Conservation (phyloP, 2,797 vertebrate genomes). For the Cottoperca gobio region DNA sequence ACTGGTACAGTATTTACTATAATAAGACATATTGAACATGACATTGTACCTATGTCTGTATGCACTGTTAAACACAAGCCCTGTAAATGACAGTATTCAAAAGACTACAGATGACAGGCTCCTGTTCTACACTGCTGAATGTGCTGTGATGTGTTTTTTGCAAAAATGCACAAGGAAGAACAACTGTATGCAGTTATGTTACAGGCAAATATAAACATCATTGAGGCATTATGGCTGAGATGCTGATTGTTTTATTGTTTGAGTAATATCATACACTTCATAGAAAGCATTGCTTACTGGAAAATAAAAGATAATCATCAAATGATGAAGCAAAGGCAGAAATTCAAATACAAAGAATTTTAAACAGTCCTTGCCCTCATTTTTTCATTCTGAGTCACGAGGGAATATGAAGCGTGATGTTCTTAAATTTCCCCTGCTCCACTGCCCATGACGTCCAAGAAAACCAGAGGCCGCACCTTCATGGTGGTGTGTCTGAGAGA, state of each 20-base stretch:
- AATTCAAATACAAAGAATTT: conserved; percentile 31
- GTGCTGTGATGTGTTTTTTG: conserved; percentile 4
- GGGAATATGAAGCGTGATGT: not conserved
- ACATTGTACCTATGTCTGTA: not conserved
- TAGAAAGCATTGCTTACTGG: conserved; percentile 16
- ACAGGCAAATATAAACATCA: conserved; percentile 32
- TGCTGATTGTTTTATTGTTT: conserved; percentile 69
- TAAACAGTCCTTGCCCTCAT: conserved; percentile 14
- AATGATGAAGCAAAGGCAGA: conserved; percentile 36
- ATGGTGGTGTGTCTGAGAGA: conserved; percentile 90
- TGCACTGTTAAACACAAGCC: conserved; percentile 13
- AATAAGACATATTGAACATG: not conserved
- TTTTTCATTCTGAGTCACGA: not conserved
- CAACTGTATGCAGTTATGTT: not conserved
- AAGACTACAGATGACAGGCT: conserved; percentile 2
- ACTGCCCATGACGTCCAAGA: conserved; percentile 85
- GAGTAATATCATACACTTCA: conserved; percentile 38
- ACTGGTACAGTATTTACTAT: conserved; percentile 17
- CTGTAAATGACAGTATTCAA: not conserved
- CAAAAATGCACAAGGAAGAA: not conserved
- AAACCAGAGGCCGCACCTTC: conserved; percentile 88
- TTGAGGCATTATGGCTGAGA: conserved; percentile 36
- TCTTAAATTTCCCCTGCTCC: conserved; percentile 82
- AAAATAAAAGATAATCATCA: conserved; percentile 2
- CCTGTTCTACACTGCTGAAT: conserved; percentile 11